These are phyloP conservation scores for Drosophila suzukii DNA, from an alignment of 1,140 invertebrate genomes.

Conservation along the genomic window DNA sequence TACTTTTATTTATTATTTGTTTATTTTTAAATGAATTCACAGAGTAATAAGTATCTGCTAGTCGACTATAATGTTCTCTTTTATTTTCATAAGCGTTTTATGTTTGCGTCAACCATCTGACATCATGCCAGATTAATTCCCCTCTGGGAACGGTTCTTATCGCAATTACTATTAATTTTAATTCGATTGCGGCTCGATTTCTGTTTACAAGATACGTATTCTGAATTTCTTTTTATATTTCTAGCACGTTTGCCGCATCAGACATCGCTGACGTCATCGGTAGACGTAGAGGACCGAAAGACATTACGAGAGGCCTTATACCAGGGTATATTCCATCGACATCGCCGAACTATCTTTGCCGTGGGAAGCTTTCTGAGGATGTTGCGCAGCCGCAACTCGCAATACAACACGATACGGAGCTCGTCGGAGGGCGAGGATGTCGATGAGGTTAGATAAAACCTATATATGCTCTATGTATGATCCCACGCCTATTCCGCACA, in stretches of 20 bases:
- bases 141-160: constrained; percentile 20
- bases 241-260: constrained; percentile 82
- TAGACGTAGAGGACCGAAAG: constrained; percentile 84
- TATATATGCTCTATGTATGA: constrained; percentile 21
- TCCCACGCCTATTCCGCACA: constrained; percentile 41
- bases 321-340: constrained; percentile 92
- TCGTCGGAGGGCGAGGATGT: constrained; percentile 84
- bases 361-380: constrained; percentile 92
- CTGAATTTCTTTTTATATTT: constrained; percentile 27
- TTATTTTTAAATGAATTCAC: too few relatives aligned
- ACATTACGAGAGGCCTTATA: constrained; percentile 90
- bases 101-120: constrained; percentile 22
- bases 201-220: constrained; percentile 16
- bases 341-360: constrained; percentile 91
- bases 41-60: background rate
- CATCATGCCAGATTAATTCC: constrained; percentile 2
- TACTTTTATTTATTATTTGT: background rate
- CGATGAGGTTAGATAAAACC: constrained; percentile 84
- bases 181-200: constrained; percentile 12
- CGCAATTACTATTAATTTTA: constrained; percentile 9
- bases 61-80: background rate
- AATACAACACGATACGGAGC: constrained; percentile 90
- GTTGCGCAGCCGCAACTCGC: constrained; percentile 91
- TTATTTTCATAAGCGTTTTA: background rate
- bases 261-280: constrained; percentile 82